Conservation (phyloP, 2,113 vertebrate species). For the Progne subis region DNA sequence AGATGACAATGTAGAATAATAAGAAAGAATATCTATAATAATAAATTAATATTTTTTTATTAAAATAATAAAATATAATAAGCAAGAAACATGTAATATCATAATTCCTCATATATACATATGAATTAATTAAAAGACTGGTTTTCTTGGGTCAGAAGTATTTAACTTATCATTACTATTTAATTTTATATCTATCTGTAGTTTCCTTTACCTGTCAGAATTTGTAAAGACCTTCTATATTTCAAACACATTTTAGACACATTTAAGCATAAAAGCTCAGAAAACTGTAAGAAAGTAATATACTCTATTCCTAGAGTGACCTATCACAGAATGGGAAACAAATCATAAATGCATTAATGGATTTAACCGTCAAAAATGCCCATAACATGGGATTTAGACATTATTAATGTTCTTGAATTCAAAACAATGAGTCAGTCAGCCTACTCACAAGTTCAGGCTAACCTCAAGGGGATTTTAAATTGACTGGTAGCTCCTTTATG, state of each 20-base stretch:
- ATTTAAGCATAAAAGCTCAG: neutral
- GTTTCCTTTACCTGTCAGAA: neutral
- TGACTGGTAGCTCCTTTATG: neutral
- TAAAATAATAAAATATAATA: neutral
- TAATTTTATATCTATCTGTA: neutral
- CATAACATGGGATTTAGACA: neutral
- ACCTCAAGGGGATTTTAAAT: neutral
- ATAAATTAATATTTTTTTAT: neutral
- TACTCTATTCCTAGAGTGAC: neutral
- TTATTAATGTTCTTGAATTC: neutral
- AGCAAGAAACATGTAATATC: neutral
- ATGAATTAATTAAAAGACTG: neutral
- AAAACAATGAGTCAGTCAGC: neutral
- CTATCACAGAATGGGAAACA: neutral
- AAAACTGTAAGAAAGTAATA: neutral
- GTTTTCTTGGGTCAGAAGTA: neutral
- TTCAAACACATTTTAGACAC: neutral
- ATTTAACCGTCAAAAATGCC: neutral
- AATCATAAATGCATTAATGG: neutral
- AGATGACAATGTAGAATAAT: accelerated
- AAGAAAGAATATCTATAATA: neutral
- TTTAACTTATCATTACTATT: neutral
- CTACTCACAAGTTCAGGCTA: neutral
- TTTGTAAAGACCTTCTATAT: neutral
- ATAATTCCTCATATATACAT: neutral